These are phyloP conservation scores for Crotalus horridus DNA, from an alignment of 2,113 vertebrate genomes.

Conservation along the genomic window DNA sequence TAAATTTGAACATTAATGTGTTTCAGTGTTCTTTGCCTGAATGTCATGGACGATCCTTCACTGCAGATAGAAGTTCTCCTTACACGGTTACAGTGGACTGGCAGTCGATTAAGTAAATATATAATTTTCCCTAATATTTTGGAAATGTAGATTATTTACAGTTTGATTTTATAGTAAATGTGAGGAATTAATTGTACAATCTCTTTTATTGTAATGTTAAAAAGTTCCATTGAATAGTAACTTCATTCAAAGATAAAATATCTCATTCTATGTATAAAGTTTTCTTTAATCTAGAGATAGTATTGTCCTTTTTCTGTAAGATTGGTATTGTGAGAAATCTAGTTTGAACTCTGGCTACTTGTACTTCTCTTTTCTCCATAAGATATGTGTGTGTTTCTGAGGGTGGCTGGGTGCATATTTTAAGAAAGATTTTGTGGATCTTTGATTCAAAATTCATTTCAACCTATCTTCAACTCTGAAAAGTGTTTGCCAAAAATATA, in stretches of 20 bases:
- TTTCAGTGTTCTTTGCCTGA: constrained; percentile 79
- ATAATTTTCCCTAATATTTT: background rate
- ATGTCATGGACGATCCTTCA: constrained; percentile 84
- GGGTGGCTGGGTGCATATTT: background rate
- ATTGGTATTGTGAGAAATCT: background rate
- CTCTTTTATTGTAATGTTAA: background rate
- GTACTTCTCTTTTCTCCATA: background rate
- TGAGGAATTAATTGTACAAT: background rate
- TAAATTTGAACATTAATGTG: background rate
- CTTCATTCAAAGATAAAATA: background rate
- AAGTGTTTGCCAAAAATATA: background rate
- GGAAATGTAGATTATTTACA: background rate
- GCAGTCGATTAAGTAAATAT: constrained; percentile 90
- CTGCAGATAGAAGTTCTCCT: constrained; percentile 80
- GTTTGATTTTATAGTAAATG: too few relatives aligned
- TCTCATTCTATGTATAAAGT: background rate
- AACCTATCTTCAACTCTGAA: background rate
- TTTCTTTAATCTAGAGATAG: background rate
- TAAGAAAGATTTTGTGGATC: background rate
- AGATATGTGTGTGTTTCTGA: background rate
- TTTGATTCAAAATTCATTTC: background rate
- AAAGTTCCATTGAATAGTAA: background rate
- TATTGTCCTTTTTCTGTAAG: background rate
- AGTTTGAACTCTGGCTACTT: background rate
- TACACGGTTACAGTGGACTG: constrained; percentile 94